Evolutionary conservation across 2,113 vertebrate species (phyloP).

Genomic region (Ctenomys sociabilis): DNA sequence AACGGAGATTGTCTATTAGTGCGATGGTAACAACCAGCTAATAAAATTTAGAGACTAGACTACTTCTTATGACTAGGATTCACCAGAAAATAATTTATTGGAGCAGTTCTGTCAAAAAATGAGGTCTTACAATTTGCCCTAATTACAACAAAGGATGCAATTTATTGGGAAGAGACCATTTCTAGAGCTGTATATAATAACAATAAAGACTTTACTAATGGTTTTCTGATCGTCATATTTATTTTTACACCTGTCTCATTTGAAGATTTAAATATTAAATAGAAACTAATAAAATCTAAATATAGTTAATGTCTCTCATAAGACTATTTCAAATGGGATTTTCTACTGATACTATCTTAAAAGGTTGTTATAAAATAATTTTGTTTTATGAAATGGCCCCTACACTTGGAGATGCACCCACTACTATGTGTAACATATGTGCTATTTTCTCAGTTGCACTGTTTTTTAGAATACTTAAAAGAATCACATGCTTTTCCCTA

Average conservation of each 20-base stretch:
- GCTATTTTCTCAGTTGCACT: not conserved
- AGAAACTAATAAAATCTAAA: conserved; percentile 56
- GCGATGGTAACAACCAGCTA: conserved; percentile 87
- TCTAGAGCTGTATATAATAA: conserved; percentile 54
- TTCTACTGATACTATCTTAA: not conserved
- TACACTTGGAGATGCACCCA: not conserved
- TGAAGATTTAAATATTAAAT: conserved; percentile 46
- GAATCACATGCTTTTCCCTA: not conserved
- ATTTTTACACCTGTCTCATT: conserved; percentile 44
- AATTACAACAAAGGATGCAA: not conserved
- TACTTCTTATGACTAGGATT: not conserved
- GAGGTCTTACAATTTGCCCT: not conserved
- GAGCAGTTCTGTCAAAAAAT: not conserved
- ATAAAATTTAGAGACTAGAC: not conserved
- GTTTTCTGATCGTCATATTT: conserved; percentile 41
- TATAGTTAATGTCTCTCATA: not conserved
- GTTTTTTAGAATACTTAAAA: not conserved
- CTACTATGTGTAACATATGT: not conserved
- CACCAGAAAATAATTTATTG: not conserved
- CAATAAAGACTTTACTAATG: conserved; percentile 67
- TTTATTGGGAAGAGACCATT: conserved; percentile 15
- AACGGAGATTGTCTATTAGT: conserved; percentile 93
- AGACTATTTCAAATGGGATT: conserved; percentile 12
- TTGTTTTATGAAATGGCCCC: conserved; percentile 25
- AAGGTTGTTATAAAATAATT: conserved; percentile 3